A percentile compares a stretch with the other conserved stretches of the same genome.
phyloP scores from a whole-genome alignment of 2,888 invertebrate genomes.

The Drosophila mulleri region DNA sequence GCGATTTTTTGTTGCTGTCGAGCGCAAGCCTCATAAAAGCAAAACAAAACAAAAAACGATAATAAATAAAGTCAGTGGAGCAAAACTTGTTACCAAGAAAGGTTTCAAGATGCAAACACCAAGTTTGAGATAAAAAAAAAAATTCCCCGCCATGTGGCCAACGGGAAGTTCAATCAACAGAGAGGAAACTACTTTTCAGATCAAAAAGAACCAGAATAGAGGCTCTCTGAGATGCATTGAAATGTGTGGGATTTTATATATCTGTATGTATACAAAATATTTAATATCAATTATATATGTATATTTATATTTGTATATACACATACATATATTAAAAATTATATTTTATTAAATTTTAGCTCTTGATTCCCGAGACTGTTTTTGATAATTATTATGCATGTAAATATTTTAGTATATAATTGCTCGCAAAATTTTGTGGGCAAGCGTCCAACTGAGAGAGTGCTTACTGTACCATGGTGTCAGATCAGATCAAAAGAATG shows the following conservation, averaged over 20 bases:
- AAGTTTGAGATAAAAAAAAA: conserved; percentile 18
- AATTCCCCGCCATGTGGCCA: conserved; percentile 12
- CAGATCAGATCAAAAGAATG: background rate
- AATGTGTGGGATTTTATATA: background rate
- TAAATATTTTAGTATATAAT: background rate
- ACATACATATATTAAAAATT: background rate
- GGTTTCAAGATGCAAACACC: conserved; percentile 38
- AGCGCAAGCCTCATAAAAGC: conserved; percentile 31
- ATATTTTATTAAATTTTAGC: background rate
- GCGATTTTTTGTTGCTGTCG: conserved; percentile 23
- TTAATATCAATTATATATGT: background rate
- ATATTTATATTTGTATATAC: background rate
- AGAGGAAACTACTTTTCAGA: conserved; percentile 19
- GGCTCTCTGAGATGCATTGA: background rate
- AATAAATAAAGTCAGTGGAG: conserved; percentile 42
- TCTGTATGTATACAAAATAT: background rate
- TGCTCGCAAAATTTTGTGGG: background rate
- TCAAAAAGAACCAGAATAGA: background rate
- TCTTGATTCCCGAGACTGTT: background rate
- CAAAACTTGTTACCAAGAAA: conserved; percentile 56
- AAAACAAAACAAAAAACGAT: conserved; percentile 18
- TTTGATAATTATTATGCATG: background rate
- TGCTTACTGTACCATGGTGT: background rate
- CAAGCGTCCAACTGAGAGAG: background rate
- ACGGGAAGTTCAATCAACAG: conserved; percentile 33